Evolutionary conservation across 2,113 vertebrate species (phyloP).

Genomic region (Vulpes vulpes): DNA sequence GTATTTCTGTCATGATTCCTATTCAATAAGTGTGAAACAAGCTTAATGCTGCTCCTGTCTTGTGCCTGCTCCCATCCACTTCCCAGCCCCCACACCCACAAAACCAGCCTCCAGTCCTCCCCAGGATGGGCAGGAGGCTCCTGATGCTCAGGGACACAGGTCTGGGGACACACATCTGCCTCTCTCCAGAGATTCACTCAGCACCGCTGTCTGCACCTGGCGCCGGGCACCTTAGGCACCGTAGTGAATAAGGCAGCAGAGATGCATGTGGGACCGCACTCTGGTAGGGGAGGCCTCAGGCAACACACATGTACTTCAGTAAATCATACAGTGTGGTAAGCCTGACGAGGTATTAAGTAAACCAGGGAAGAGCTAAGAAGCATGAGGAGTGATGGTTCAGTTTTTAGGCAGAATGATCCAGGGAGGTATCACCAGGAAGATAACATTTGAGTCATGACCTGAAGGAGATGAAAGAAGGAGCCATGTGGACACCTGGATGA

Average conservation of each 20-base stretch:
- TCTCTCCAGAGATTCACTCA: background rate
- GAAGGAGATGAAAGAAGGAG: background rate
- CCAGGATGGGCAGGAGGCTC: background rate
- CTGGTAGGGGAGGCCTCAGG: background rate
- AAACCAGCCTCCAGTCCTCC: background rate
- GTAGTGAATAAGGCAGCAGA: background rate
- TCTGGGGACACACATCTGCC: background rate
- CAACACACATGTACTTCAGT: background rate
- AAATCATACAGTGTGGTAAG: accelerated
- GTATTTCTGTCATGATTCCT: background rate
- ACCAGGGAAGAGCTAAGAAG: background rate
- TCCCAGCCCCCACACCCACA: background rate
- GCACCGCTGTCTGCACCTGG: background rate
- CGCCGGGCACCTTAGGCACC: background rate
- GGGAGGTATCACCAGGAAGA: background rate
- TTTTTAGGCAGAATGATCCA: background rate
- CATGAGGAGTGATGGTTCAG: background rate
- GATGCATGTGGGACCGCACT: accelerated
- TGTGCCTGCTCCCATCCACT: background rate
- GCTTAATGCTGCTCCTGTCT: background rate
- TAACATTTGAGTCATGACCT: background rate
- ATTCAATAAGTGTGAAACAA: background rate
- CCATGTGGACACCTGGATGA: background rate
- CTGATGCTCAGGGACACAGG: background rate
- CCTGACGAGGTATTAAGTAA: background rate